Conservation (phyloP, 2,113 vertebrate genomes). For the Paedocypris sp. region DNA sequence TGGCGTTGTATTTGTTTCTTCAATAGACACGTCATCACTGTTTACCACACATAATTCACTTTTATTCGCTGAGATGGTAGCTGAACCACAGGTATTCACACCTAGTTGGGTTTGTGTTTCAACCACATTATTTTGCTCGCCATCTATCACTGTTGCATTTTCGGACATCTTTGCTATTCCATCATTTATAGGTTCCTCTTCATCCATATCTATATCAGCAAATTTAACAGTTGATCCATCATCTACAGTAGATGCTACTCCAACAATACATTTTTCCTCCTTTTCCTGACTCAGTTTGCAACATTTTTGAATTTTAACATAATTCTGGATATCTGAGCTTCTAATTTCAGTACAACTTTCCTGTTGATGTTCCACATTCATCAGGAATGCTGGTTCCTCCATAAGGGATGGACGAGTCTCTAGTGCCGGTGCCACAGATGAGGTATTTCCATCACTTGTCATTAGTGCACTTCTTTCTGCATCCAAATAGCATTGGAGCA, state of each 20-base stretch:
- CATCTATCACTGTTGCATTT: neutral
- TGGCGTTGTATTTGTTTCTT: slow-evolving; percentile 3
- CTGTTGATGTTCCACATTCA: neutral
- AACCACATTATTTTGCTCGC: neutral
- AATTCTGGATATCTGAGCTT: neutral
- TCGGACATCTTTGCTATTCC: too few species aligned
- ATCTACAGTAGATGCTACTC: too few species aligned
- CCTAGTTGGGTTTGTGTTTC: neutral
- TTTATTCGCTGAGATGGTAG: slow-evolving; percentile 16
- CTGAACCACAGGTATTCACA: neutral
- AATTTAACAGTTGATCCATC: slow-evolving; percentile 22
- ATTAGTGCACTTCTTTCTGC: slow-evolving; percentile 47
- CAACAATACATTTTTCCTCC: slow-evolving; percentile 30
- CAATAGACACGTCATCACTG: neutral
- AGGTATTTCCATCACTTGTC: slow-evolving; percentile 29
- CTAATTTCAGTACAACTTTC: slow-evolving; percentile 16
- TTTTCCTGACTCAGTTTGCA: slow-evolving; percentile 23
- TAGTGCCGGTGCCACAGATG: slow-evolving; percentile 18
- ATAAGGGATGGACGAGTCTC: slow-evolving; percentile 2
- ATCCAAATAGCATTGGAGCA: slow-evolving; percentile 70
- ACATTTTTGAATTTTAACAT: slow-evolving; percentile 26
- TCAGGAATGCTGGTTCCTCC: neutral
- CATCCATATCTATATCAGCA: slow-evolving; percentile 25
- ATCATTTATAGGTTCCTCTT: too few species aligned
- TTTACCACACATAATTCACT: slow-evolving; percentile 8